Percentiles rank a stretch among this genome's conserved stretches.
phyloP scores from a whole-genome alignment of 2,888 invertebrate genomes.

The Teleiodes luculella region DNA sequence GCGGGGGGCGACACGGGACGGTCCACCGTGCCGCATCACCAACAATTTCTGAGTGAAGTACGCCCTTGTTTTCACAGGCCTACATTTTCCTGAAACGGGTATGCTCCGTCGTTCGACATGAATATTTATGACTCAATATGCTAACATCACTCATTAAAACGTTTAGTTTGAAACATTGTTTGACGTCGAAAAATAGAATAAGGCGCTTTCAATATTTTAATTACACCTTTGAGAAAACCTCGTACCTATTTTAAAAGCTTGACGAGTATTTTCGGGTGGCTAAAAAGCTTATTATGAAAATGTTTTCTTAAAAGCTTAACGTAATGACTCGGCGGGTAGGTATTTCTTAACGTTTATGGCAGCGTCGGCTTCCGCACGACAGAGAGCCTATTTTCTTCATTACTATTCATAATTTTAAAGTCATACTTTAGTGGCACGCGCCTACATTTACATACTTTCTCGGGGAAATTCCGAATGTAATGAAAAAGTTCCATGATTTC shows the following conservation, averaged over 20 bases:
- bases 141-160: conserved; percentile 42
- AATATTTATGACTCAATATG: conserved; percentile 49
- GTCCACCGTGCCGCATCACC: conserved; percentile 28
- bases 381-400: conserved; percentile 3
- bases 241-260: too few species aligned
- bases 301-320: conserved; percentile 20
- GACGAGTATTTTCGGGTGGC: background rate
- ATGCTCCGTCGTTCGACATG: conserved; percentile 37
- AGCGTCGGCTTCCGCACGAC: conserved; percentile 7
- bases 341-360: conserved; percentile 16
- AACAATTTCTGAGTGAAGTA: conserved; percentile 28
- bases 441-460: background rate
- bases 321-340: conserved; percentile 11
- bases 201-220: conserved; percentile 14
- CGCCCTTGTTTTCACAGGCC: conserved; percentile 17
- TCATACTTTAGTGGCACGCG: conserved; percentile 7
- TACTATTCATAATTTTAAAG: conserved; percentile 16
- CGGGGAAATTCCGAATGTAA: conserved; percentile 41
- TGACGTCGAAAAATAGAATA: conserved; percentile 27
- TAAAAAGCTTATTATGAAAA: conserved; percentile 20
- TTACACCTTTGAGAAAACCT: background rate
- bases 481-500: conserved; percentile 60
- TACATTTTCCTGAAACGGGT: conserved; percentile 30
- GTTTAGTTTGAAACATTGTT: conserved; percentile 32
- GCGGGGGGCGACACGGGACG: conserved; percentile 3